These are phyloP conservation scores for Cherax destructor DNA, from an alignment of 1,140 invertebrate genomes.

Conservation along the genomic window DNA sequence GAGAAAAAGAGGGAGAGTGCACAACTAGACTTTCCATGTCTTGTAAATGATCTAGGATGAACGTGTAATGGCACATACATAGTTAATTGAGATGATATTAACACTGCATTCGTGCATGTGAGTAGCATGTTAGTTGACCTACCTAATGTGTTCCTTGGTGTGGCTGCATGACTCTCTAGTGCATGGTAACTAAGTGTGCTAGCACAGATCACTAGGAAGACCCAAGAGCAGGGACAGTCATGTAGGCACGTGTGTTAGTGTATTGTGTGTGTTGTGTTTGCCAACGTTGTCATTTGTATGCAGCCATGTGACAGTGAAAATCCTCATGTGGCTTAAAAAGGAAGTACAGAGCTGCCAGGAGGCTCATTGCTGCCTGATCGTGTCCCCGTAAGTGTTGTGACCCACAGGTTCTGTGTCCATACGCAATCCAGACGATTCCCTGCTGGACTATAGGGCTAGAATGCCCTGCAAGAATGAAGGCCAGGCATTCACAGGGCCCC, in stretches of 20 bases:
- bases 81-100: neutral
- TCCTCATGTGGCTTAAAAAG: too few relatives aligned
- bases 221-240: neutral
- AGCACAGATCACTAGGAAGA: neutral
- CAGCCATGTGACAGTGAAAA: too few relatives aligned
- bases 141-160: neutral
- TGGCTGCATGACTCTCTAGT: neutral
- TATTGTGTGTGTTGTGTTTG: too few relatives aligned
- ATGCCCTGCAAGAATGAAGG: conserved; percentile 27
- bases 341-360: too few relatives aligned
- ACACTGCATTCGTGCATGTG: neutral
- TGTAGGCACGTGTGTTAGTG: neutral
- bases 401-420: conserved; percentile 41
- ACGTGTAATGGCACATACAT: too few relatives aligned
- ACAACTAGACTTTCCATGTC: too few relatives aligned
- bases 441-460: neutral
- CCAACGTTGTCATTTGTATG: too few relatives aligned
- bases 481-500: conserved; percentile 20
- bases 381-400: conserved; percentile 32
- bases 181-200: neutral
- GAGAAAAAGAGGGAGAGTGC: too few relatives aligned
- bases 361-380: neutral
- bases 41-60: too few relatives aligned
- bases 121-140: neutral
- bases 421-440: neutral